Evolutionary conservation across 2,113 vertebrate species (phyloP).

Genomic region (Cathartes aura): DNA sequence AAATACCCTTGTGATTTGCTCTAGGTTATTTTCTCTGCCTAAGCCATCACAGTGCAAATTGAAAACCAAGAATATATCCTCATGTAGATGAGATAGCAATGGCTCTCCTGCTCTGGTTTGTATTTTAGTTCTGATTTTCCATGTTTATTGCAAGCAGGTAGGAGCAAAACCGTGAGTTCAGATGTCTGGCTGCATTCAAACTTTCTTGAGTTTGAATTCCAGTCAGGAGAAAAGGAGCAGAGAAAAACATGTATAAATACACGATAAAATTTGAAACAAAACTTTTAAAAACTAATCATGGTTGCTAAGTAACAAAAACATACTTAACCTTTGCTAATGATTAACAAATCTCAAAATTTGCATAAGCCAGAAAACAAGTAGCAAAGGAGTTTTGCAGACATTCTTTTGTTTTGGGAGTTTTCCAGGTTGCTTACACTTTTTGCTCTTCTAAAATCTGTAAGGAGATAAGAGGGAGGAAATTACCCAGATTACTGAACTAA

Average conservation of each 20-base stretch:
- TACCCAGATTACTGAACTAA: not conserved
- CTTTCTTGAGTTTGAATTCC: not conserved
- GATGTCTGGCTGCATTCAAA: not conserved
- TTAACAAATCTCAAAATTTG: conserved; percentile 7
- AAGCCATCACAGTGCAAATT: not conserved
- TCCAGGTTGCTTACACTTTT: not conserved
- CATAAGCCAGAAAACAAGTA: conserved; percentile 3
- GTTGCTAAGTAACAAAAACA: conserved; percentile 62
- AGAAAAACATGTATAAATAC: not conserved
- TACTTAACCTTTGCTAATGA: conserved; percentile 51
- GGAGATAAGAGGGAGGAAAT: not conserved
- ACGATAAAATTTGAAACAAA: conserved; percentile 2
- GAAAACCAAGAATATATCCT: not conserved
- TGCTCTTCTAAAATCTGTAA: not conserved
- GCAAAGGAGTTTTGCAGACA: not conserved
- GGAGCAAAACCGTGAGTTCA: not conserved
- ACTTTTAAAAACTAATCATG: not conserved
- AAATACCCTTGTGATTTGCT: not conserved
- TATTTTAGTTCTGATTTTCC: not conserved
- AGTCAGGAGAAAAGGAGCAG: not conserved
- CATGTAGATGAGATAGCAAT: not conserved
- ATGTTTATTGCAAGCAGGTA: not conserved
- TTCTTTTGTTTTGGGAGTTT: conserved; percentile 7
- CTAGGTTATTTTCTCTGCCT: not conserved
- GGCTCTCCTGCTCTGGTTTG: not conserved